phyloP scores from a whole-genome alignment of 2,113 vertebrate species.

The Xiphias gladius region DNA sequence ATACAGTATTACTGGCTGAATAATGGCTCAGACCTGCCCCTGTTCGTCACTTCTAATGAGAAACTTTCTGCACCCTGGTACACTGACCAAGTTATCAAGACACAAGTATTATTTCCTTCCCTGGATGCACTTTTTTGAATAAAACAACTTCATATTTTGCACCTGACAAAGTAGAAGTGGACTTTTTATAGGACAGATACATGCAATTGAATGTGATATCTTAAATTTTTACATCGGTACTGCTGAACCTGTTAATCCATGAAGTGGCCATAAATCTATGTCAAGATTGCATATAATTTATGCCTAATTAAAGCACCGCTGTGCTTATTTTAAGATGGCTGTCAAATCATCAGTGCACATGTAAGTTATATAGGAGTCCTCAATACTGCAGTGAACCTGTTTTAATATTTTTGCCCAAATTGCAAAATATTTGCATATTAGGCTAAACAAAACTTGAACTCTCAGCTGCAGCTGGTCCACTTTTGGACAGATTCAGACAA shows the following conservation, averaged over 20 bases:
- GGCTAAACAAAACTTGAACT: not conserved
- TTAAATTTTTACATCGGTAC: constrained; percentile 8
- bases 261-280: constrained; percentile 11
- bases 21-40: constrained; percentile 31
- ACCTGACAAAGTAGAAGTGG: constrained; percentile 15
- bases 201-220: constrained; percentile 41
- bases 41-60: constrained; percentile 33
- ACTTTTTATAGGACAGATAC: constrained; percentile 16
- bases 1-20: constrained; percentile 15
- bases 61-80: not conserved
- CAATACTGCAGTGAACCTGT: not conserved
- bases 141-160: constrained; percentile 24
- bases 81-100: constrained; percentile 31
- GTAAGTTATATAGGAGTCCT: not conserved
- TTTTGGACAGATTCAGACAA: constrained; percentile 60
- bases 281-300: not conserved
- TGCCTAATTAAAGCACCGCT: not conserved
- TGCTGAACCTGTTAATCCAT: constrained; percentile 24
- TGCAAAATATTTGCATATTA: constrained; percentile 37
- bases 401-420: constrained; percentile 16
- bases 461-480: constrained; percentile 42
- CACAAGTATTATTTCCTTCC: constrained; percentile 19
- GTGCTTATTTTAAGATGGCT: not conserved
- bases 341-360: not conserved
- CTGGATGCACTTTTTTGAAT: constrained; percentile 54